Evolutionary conservation across 1,140 invertebrate genomes (phyloP), one percentile per base, ranked within the genome.

Genomic region (Hypsibius dujardini): DNA sequence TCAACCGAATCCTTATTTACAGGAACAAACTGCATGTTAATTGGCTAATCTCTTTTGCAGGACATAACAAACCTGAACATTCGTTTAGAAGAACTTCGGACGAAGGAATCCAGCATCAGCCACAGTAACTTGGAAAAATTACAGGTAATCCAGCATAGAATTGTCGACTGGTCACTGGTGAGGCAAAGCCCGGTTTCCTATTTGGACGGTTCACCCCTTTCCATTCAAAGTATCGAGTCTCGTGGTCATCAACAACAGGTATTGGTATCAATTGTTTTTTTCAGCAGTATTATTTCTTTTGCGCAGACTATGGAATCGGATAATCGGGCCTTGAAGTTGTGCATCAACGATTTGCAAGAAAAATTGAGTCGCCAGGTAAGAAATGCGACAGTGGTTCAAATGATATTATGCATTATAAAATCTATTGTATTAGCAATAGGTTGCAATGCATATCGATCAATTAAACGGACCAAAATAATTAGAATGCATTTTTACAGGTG

Each of bases 31-130:
- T 7, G 50, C 28, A 28, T 28, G 28, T 56, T 56, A 56, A 7
- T 12, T 56, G 50, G 50, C n/a, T 12, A n/a, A 12, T 56, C 7
- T 56, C 50, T 12, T 12, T 67, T 67, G 7, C 62, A 67, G 62
- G 62, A 67, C 12, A 42, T 67, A 3, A 7, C 12, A 42, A 67
- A 67, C 42, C 42, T 67, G 42, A 67, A 12, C 12, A 42, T 42
- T 12, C 62, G 62, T 12, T 42, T 67, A 3, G 62, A 67, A 12
- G 62, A 67, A 42, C 12, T 67, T 7, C 12, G 62, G 12, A 45
- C 42, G 12, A 67, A 67, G 45, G 62, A 67, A 42, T 67, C 62
- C 62, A 67, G 62, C 42, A 42, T 67, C 12, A 67, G 42, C 42
- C 62, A 67, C 7, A 7, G 12, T 42, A 67, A 3, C 45, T 7